Evolutionary conservation across 1,140 invertebrate species (phyloP), one percentile per base, ranked within the genome.

Genomic region (Anoplolepis gracilipes): DNA sequence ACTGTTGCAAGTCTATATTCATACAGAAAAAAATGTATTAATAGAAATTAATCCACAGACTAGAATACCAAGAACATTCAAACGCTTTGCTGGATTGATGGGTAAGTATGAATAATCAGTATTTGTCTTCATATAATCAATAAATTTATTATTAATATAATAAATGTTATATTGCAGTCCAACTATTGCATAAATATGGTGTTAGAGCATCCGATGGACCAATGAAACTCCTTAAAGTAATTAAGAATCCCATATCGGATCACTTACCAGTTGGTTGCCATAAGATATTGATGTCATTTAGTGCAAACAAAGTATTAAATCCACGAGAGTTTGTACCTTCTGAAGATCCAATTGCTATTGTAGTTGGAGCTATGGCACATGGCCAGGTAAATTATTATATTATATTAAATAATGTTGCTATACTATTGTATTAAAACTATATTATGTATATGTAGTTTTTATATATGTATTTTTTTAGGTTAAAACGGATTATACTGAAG

Each of bases 41-140:
- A 99, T 99, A 92, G 99, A 99, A 97, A 97, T 99, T 30, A 99
- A 99, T 95, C 99, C 99, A 62, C 99, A 99, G 95, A 99, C 99
- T 10, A 97, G 99, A 92, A 99, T 99, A 93, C 99, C 99, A 1
- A 96, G 99, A 91, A 99, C 99, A 16, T 99, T 99, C 93, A 99
- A 99, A 93, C 96, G 99, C 93, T 99, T 99, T 96, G 98, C 99
- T 92, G 99, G 99, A 59, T 95, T 99, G 22, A 99, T 99, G 97
- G 98, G 98, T 99, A 96, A 94, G 92, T 84, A 73, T 49, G 33
- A 36, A 85, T n/a, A 25, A 61, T 70, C n/a, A n/a, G 16, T 28
- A 7, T 8, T 36, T 22, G 5, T 49, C 33, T 16, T 57, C 13
- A 2, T 61, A 33, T 11, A 28, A 22, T 42, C n/a, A 1, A 0